Base-by-base conservation (phyloP, 2,888 invertebrate genomes). In the Eupithecia inturbata region DNA sequence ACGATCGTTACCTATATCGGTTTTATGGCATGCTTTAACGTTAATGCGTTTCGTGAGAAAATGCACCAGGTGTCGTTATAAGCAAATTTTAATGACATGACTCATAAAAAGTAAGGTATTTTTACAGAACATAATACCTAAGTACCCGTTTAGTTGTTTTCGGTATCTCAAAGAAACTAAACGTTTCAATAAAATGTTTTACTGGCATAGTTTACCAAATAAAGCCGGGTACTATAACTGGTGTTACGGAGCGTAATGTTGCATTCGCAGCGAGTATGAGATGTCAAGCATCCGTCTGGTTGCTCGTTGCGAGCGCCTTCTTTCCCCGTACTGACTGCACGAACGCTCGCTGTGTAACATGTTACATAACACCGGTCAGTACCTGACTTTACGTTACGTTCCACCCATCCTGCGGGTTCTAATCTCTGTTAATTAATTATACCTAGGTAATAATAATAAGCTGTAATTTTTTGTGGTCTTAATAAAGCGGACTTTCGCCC, bases 31-130 rank as follows among this genome's bases (percentile, higher is more conserved):
- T 78, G 80, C 79, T 85, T 89, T 90, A 87, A 83, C 77, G 85
- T 82, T 83, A 78, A 78, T 81, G 81, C 78, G 78, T 83, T 88
- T 85, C 92, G 91, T 92, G 92, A 90, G 93, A 93, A 92, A 82
- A 82, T 77, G 75, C 78, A 76, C 83, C 88, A 87, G 86, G 86
- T 89, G 89, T 79, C 83, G 78, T 74, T 80, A 75, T 67, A 79
- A 74, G 74, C 71, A 76, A 73, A 73, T 76, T 75, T 77, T 79
- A 71, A 72, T 76, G 66, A 57, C 63, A 70, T 77, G 76, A 68
- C 57, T 75, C 69, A 73, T 36, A 74, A 70, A 76, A 71, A 69
- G 36, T 69, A 62, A 68, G 74, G 60, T 74, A 60, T 66, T 66
- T 66, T 66, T 74, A 82, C 80, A 78, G 81, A 73, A 80, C 77